Base-by-base conservation (phyloP, 2,113 vertebrate genomes). In the Scalopus aquaticus region DNA sequence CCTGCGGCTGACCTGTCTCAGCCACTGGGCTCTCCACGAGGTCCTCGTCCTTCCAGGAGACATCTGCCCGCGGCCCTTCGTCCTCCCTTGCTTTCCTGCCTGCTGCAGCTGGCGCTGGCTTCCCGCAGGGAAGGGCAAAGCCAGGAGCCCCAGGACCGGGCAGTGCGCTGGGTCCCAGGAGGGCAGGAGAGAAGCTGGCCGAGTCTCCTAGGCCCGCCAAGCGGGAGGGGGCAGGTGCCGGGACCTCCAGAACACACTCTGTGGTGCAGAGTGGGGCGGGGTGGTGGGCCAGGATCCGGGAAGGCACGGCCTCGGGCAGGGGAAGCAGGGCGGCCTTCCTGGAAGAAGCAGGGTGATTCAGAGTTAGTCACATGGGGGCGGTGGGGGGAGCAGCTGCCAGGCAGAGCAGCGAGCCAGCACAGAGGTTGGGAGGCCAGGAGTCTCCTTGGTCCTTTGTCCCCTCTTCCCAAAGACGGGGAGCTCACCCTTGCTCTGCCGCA, bases 1-100 rank as follows among this genome's bases (percentile, higher is more conserved):
- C 20, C 0, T 22, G 0, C 0, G 16, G 72, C 44, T 13, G 73
- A 26, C 2, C 5, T 35, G 70, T n/a, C 22, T n/a, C 22, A 6
- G 37, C 30, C 46, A 5, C 78, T 51, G 56, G n/a, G n/a, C 82
- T 86, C 82, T 80, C 35, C 19, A 7, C 2, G 7, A 17, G 30
- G 67, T 46, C 79, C 44, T 44, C 44, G 5, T 9, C 44, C 54
- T 56, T 37, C 58, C 0, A 1, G 46, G 77, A 4, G 30, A 6
- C 9, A 2, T 73, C 37, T 51, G 49, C 49, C 46, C 9, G 46
- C 1, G 56, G 44, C 58, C 42, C 26, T 0, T 37, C 26, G 15
- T 26, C 11, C 46, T 49, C 26, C 35, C 24, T 62, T 4, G 17
- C 17, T 37, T 5, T 28, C 15, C 74, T 32, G 13, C 6, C 28